These are phyloP conservation scores for Pelobates cultripes DNA, from an alignment of 2,797 vertebrate species.

Conservation along the genomic window DNA sequence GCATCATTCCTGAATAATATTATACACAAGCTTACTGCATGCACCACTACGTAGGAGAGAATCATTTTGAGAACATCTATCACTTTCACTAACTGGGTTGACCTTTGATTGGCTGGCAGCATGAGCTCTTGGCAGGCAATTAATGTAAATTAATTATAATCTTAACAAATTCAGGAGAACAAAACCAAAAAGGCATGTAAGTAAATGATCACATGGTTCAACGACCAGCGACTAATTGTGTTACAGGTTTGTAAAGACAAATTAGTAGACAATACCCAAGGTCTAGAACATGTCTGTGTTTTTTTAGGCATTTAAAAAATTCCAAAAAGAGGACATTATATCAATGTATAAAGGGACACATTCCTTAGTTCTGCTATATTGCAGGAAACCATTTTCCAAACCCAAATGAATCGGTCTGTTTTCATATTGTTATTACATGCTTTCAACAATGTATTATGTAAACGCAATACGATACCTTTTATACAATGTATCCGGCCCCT, in stretches of 20 bases:
- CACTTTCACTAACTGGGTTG: background rate
- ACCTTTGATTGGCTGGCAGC: background rate
- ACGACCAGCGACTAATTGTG: conserved; percentile 1
- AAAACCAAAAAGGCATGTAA: conserved; percentile 27
- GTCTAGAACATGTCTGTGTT: background rate
- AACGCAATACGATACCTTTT: too few species aligned
- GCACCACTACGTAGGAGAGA: background rate
- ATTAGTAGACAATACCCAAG: background rate
- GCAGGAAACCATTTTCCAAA: too few species aligned
- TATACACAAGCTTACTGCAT: background rate
- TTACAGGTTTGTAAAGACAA: conserved; percentile 3
- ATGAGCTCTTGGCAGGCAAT: conserved; percentile 13
- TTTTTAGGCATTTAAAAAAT: too few species aligned
- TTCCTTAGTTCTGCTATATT: too few species aligned
- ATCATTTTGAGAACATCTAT: conserved; percentile 20
- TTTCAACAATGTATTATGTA: too few species aligned
- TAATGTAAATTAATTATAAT: conserved; percentile 15
- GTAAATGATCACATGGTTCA: conserved; percentile 26
- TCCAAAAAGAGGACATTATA: too few species aligned
- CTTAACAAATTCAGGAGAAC: conserved; percentile 10
- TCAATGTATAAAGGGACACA: too few species aligned
- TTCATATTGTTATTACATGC: too few species aligned
- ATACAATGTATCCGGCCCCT: too few species aligned
- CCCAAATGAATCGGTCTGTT: too few species aligned
- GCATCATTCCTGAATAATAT: too few species aligned